Percentiles rank a stretch among this genome's conserved stretches.
Evolutionary conservation across 92 coral and sea anemone species (phyloP).

Genomic region (Palythoa heliodiscus): DNA sequence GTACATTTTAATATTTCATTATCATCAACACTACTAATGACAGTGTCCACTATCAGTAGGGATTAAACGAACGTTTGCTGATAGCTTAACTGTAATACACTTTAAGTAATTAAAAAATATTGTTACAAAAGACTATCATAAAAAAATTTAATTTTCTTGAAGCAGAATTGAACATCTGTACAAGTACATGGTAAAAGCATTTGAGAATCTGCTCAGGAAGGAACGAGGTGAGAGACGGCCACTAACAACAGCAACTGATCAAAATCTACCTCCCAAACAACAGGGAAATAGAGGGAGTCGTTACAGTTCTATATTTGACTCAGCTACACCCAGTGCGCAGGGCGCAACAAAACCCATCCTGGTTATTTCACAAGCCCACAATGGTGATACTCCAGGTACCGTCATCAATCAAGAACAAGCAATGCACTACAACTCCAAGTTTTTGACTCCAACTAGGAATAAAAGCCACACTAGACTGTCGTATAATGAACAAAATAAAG

Average conservation of each 20-base stretch:
- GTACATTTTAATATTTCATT: no score
- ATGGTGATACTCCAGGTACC: background rate
- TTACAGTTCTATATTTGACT: background rate
- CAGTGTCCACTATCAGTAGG: no score
- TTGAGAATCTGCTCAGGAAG: conserved; percentile 43
- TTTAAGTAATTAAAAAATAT: no score
- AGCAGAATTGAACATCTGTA: conserved; percentile 72
- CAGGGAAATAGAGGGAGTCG: background rate
- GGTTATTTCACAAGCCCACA: conserved; percentile 17
- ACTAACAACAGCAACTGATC: conserved; percentile 5
- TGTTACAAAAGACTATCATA: background rate
- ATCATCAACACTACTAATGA: no score
- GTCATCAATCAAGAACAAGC: background rate
- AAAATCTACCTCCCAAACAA: background rate
- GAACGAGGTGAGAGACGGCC: background rate
- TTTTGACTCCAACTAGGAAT: background rate
- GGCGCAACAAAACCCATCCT: background rate
- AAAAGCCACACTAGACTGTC: background rate
- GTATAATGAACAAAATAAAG: background rate
- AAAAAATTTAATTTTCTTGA: background rate
- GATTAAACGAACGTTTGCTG: no score
- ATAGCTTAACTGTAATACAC: background rate
- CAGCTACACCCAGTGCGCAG: background rate
- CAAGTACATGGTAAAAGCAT: conserved; percentile 71
- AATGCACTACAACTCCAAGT: background rate